Evolutionary conservation across 2,113 vertebrate genomes (phyloP), one percentile per base, ranked within the genome.

Genomic region (Holacanthus passer): DNA sequence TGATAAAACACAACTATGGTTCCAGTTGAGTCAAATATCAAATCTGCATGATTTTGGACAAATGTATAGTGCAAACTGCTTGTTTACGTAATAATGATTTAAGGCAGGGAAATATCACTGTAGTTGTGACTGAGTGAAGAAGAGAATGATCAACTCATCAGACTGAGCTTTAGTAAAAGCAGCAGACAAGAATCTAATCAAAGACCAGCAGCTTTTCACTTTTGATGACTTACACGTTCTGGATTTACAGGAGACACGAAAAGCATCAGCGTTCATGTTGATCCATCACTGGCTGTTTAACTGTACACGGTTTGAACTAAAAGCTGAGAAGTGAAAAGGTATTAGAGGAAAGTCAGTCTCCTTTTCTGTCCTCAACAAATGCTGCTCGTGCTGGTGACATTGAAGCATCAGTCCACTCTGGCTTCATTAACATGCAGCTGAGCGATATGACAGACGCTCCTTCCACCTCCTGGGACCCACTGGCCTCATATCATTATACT

Each of bases 371-470:
- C 55, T 62, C 14, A 11, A 2, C 66, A 6, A 4, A 17, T 48
- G 10, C 4, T 39, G 56, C 52, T 35, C 0, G 50, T 48, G 37
- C 52, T 27, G 65, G 5, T 72, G 83, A 79, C 88, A 77, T 24
- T 79, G 78, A 62, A 9, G 39, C 73, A 43, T 75, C 73, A 11
- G 60, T 63, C 68, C 58, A 32, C 41, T 81, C 60, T 8, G 59
- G 59, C 71, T 69, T 88, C 79, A 88, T 90, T 84, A 87, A 75
- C 76, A 83, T 87, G 72, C 87, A 72, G 82, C 82, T 19, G 81
- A 79, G 81, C 50, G 24, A 9, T 5, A 43, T 64, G 68, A 77
- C 64, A 88, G 70, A 79, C 31, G 27, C 67, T 86, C 70, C n/a
- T 3, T 48, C 68, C 83, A 53, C 72, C 81, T 83, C 82, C 69